Evolutionary conservation across 2,888 invertebrate genomes (phyloP), one percentile per base, ranked within the genome.

Genomic region (Mechanitis messenoides): DNA sequence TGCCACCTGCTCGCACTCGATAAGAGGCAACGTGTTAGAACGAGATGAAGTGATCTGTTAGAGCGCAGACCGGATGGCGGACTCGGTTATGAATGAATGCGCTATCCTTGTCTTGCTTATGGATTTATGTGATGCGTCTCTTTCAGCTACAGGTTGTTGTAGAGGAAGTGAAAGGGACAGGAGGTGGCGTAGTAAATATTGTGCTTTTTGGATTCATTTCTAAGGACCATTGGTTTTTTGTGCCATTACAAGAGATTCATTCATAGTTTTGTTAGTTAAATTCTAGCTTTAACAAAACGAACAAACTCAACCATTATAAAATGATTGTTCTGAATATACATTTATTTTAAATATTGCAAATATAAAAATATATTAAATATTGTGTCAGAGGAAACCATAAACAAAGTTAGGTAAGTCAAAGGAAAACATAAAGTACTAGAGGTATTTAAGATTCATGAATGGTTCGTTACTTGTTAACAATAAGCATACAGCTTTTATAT

Each of bases 91-190:
- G 90, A 90, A 90, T 90, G 90, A 89, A 90, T 90, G 82, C 71
- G 74, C 81, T 72, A 76, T 90, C 90, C 81, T 74, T 78, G 75
- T 89, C 83, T 71, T 62, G 68, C 83, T 62, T 64, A 68, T 67
- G 67, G 70, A 69, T 74, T 74, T 70, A 71, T 74, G 74, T 78
- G 75, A 70, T 72, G 70, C 63, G 75, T 85, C 86, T 83, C 87
- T 74, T 75, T 86, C 82, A 71, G 68, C 69, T 82, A 72, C 87
- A 85, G 84, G 89, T 88, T 88, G 89, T 78, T 80, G 81, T 83
- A 82, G 83, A 89, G 90, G 90, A 89, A 90, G 90, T 88, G 90
- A 90, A 88, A 89, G 90, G 89, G 90, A 87, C 89, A 79, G 83
- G 85, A 82, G 78, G 82, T 81, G 78, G 79, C 83, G 89, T 90